phyloP scores from a whole-genome alignment of 2,888 invertebrate genomes.

The Cryptocheilus praepositus region DNA sequence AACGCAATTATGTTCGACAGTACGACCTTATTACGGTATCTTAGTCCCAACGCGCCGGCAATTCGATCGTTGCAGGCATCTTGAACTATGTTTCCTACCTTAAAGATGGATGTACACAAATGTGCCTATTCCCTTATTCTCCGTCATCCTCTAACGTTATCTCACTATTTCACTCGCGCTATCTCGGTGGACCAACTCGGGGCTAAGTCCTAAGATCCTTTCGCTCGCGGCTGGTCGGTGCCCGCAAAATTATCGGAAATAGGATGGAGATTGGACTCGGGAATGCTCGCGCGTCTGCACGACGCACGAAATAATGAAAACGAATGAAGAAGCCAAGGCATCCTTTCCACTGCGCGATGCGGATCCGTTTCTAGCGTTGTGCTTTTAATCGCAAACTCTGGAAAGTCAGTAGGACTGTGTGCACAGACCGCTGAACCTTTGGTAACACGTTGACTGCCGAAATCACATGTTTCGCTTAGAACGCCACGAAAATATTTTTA shows the following conservation, averaged over 20 bases:
- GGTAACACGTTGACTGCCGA: too few relatives aligned
- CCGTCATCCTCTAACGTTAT: neutral
- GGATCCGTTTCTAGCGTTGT: constrained; percentile 29
- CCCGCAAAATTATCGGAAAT: constrained; percentile 18
- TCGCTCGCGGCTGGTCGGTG: constrained; percentile 17
- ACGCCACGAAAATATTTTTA: too few relatives aligned
- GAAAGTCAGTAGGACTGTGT: too few relatives aligned
- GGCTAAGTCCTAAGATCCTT: constrained; percentile 9
- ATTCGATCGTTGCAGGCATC: too few relatives aligned
- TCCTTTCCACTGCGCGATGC: constrained; percentile 33
- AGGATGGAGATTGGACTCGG: constrained; percentile 31
- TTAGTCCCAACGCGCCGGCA: constrained; percentile 22
- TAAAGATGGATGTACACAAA: too few relatives aligned
- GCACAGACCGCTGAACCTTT: too few relatives aligned
- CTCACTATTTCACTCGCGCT: neutral
- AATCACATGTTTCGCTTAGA: too few relatives aligned
- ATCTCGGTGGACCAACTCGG: neutral
- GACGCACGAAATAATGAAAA: constrained; percentile 42
- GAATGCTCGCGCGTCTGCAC: constrained; percentile 16
- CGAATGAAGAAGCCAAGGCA: constrained; percentile 23
- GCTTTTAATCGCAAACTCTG: too few relatives aligned
- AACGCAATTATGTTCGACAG: too few relatives aligned
- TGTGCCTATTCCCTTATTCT: neutral
- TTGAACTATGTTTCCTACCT: too few relatives aligned
- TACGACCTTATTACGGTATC: constrained; percentile 30